Percentiles rank a stretch among this genome's conserved stretches.
These are phyloP conservation scores for Hipposideros armiger DNA, from an alignment of 2,113 vertebrate species.

Conservation along the genomic window DNA sequence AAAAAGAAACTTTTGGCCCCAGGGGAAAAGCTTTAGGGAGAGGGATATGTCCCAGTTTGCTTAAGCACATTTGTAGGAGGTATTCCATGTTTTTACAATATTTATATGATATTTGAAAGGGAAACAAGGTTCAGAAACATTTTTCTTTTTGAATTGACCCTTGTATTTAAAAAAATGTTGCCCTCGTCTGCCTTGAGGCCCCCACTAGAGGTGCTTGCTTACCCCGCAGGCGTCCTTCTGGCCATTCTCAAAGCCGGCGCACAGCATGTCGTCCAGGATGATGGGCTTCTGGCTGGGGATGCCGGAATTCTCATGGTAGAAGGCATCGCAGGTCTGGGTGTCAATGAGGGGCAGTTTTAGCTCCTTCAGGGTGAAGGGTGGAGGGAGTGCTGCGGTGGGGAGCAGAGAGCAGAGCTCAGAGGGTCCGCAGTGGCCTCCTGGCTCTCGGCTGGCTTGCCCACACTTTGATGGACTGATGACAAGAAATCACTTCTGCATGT, in stretches of 20 bases:
- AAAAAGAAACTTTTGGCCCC: not conserved
- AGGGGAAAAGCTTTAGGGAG: not conserved
- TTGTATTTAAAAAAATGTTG: not conserved
- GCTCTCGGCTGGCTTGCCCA: not conserved
- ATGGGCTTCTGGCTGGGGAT: not conserved
- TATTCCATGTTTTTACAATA: not conserved
- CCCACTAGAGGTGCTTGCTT: not conserved
- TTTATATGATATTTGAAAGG: not conserved
- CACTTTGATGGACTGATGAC: not conserved
- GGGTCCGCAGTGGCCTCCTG: fast-evolving
- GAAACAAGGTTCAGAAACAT: not conserved
- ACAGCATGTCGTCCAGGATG: conserved; percentile 68
- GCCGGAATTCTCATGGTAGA: conserved; percentile 66
- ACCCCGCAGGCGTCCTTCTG: conserved; percentile 73
- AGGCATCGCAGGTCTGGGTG: conserved; percentile 65
- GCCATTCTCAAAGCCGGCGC: conserved; percentile 58
- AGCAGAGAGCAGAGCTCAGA: not conserved
- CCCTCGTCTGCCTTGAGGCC: not conserved
- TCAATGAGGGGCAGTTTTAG: conserved; percentile 68
- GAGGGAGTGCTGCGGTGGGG: not conserved
- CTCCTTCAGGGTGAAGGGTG: conserved; percentile 68
- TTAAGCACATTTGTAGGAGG: not conserved
- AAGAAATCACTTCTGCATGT: not conserved
- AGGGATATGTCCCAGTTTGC: not conserved
- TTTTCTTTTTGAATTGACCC: not conserved